Evolutionary conservation across 1,140 invertebrate species (phyloP), one percentile per base, ranked within the genome.

Genomic region (Leptinotarsa lineolata): DNA sequence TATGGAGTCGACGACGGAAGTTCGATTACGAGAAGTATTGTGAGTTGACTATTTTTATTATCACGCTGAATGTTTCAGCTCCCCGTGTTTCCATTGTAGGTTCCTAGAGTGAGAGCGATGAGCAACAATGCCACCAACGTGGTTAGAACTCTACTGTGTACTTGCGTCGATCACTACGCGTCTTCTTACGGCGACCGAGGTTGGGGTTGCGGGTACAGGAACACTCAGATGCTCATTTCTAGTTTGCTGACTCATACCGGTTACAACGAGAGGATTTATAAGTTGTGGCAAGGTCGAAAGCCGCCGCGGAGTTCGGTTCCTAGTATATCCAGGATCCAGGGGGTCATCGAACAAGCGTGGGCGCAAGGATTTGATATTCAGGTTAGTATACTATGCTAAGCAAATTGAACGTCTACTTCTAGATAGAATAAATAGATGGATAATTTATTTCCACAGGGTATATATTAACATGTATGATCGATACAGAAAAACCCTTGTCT

Each of bases 151-250:
- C 89, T 92, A 80, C 86, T 94, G 72, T 95, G 94, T 85, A 92
- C 91, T 54, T 90, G 89, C 3, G 91, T 94, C 20, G 93, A 95
- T 83, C 94, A 96, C 86, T 96, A 94, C 84, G 92, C 91, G 6
- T 93, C 92, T 20, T 94, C 93, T 0, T 95, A 94, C 82, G 94
- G 94, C 12, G 95, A 96, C 84, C 88, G 91, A 79, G 94, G 94
- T 6, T 97, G 94, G 94, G 95, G 95, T 2, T 96, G 95, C 85
- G 95, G 95, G 1, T 95, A 94, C 78, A 90, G 95, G 79, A 96
- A 97, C 84, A 92, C 94, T 84, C 95, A 96, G 84, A 96, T 96
- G 94, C 85, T 96, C 79, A 87, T 97, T 21, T 95, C 94, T 6
- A 92, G 92, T 20, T 86, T 97, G 18, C 86, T 93, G 20, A 90